A percentile compares a stretch with the other conserved stretches of the same genome.
These are phyloP conservation scores for Drosophila nigritarsus DNA, from an alignment of 2,888 invertebrate species.

Conservation along the genomic window DNA sequence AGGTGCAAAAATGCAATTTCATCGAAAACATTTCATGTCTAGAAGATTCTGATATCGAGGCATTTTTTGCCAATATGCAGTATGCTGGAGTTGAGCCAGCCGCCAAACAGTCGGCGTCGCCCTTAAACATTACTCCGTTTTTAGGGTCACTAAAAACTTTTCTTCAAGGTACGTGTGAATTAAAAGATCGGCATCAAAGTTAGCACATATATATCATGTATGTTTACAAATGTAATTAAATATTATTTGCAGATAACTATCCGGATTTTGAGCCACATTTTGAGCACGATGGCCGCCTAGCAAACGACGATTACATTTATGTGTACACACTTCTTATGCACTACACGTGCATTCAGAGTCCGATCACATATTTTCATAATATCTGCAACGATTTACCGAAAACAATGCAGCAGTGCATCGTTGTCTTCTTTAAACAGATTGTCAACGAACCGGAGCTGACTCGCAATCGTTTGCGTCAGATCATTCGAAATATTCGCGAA, in stretches of 20 bases:
- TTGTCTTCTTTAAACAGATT: constrained; percentile 76
- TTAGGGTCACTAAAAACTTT: constrained; percentile 56
- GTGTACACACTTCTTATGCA: constrained; percentile 83
- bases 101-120: not conserved
- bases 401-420: constrained; percentile 73
- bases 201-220: not conserved
- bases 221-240: not conserved
- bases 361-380: constrained; percentile 77
- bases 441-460: constrained; percentile 61
- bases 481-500: constrained; percentile 63
- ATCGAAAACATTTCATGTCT: constrained; percentile 65
- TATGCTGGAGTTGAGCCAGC: constrained; percentile 37
- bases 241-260: constrained; percentile 71
- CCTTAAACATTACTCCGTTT: not conserved
- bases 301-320: constrained; percentile 79
- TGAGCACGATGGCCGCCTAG: constrained; percentile 69
- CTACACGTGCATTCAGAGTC: constrained; percentile 81
- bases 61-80: constrained; percentile 70
- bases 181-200: not conserved
- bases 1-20: constrained; percentile 79
- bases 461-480: constrained; percentile 68
- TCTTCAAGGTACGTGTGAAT: constrained; percentile 68
- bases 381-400: constrained; percentile 79
- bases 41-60: constrained; percentile 82
- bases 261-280: constrained; percentile 72